Base-by-base conservation (phyloP, 1,140 invertebrate species). In the Drosophila rufa region DNA sequence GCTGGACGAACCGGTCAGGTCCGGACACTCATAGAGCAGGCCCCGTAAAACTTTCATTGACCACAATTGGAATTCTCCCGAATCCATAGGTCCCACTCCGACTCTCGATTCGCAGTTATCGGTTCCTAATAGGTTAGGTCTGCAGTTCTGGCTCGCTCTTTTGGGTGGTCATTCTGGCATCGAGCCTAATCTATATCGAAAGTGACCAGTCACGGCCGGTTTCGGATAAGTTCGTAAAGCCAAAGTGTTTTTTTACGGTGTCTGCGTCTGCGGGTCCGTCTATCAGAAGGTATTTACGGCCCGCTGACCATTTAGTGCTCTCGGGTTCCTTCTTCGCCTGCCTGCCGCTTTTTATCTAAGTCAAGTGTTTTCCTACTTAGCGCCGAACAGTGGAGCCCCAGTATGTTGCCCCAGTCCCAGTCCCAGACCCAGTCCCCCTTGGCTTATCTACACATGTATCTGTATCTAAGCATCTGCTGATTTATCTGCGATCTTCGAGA, bases 211-310 rank as follows among this genome's bases (percentile, higher is more conserved):
- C 69, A 73, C 27, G 12, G 22, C 33, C 67, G 38, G 14, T 38
- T 66, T 71, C 55, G 69, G 69, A 70, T 70, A 70, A 68, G 67
- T 59, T 73, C 46, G 45, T 43, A 30, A 59, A 27, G 19, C 15
- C 12, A 36, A 60, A 71, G 69, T 73, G 38, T 8, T 59, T 59
- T 59, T 66, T 73, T 73, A 73, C 67, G 42, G 38, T 51, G 69
- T 73, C 65, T 55, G 40, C 36, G 67, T 56, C 70, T 74, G 55
- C 38, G 38, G n/a, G 38, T 38, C 43, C 69, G 67, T 73, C 70
- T 74, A 60, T 74, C 68, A n/a, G 14, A 1, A 51, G 68, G 45
- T 74, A 74, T 74, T 74, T 74, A 74, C 69, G 38, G 56, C 68
- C 70, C 22, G 38, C 55, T 60, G 70, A 45, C 55, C 70, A 25